Evolutionary conservation across 2,888 invertebrate genomes (phyloP).

Genomic region (Drosophila monieri): DNA sequence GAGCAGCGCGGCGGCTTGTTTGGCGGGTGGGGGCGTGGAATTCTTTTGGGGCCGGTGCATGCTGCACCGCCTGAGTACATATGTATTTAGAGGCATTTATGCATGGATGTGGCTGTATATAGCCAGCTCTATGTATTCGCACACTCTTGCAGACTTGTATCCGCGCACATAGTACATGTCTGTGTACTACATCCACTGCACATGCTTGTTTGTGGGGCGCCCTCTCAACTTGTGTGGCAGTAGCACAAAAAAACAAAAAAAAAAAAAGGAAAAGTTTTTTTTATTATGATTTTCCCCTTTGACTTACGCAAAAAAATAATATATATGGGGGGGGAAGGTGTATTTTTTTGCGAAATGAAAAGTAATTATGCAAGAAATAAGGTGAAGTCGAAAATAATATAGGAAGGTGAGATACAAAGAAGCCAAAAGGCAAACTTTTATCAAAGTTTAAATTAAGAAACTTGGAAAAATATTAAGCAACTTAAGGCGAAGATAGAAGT

Average conservation of each 20-base stretch:
- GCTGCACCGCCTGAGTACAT: constrained; percentile 48
- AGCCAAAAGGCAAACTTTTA: neutral
- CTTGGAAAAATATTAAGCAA: neutral
- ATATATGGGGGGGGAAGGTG: constrained; percentile 5
- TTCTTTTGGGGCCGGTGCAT: constrained; percentile 61
- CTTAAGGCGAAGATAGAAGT: too few relatives aligned
- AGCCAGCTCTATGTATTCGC: constrained; percentile 7
- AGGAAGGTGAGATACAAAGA: constrained; percentile 1
- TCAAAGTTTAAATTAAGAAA: constrained; percentile 1
- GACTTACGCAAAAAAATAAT: constrained; percentile 28
- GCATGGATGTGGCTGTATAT: constrained; percentile 6
- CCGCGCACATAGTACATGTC: constrained; percentile 9
- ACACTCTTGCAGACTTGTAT: neutral
- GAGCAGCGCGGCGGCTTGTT: constrained; percentile 31
- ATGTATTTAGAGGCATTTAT: constrained; percentile 8
- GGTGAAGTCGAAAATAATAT: constrained; percentile 10
- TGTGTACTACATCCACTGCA: constrained; percentile 28
- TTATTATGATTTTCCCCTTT: constrained; percentile 15
- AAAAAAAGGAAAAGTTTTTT: constrained; percentile 28
- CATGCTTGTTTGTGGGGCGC: constrained; percentile 31
- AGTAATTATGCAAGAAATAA: constrained; percentile 38
- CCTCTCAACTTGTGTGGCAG: constrained; percentile 39
- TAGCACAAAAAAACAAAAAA: constrained; percentile 14
- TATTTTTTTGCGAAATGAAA: constrained; percentile 15
- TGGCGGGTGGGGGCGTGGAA: constrained; percentile 50